phyloP scores from a whole-genome alignment of 1,140 invertebrate genomes.

The Tetramorium parvispinum region DNA sequence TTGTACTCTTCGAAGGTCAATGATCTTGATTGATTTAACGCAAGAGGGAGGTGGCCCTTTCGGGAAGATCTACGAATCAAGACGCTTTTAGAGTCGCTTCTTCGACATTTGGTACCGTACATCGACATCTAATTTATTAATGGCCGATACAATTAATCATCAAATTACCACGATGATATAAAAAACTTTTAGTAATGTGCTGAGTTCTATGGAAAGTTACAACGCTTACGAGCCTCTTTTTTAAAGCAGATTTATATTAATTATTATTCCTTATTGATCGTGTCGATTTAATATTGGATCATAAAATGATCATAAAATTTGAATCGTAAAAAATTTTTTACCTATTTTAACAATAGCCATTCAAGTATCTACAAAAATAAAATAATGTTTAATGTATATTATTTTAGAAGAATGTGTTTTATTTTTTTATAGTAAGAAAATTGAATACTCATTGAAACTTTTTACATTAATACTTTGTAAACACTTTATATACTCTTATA shows the following conservation, averaged over 20 bases:
- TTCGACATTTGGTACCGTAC: conserved; percentile 53
- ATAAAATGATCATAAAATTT: too few relatives aligned
- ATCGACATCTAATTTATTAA: conserved; percentile 58
- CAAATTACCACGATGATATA: background rate
- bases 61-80: conserved; percentile 62
- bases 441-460: background rate
- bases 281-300: background rate
- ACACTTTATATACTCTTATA: background rate
- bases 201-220: background rate
- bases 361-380: background rate
- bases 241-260: background rate
- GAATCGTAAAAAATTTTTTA: background rate
- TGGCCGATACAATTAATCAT: conserved; percentile 30
- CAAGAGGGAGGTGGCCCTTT: conserved; percentile 52
- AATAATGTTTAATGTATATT: background rate
- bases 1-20: conserved; percentile 68
- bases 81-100: conserved; percentile 52
- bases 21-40: conserved; percentile 66
- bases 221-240: background rate
- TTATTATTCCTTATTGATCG: background rate
- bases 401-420: background rate
- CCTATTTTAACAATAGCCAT: background rate
- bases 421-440: background rate
- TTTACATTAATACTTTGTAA: background rate
- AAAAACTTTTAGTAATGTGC: background rate